Evolutionary conservation across 2,113 vertebrate species (phyloP), one percentile per base, ranked within the genome.

Genomic region (Calidris pugnax): DNA sequence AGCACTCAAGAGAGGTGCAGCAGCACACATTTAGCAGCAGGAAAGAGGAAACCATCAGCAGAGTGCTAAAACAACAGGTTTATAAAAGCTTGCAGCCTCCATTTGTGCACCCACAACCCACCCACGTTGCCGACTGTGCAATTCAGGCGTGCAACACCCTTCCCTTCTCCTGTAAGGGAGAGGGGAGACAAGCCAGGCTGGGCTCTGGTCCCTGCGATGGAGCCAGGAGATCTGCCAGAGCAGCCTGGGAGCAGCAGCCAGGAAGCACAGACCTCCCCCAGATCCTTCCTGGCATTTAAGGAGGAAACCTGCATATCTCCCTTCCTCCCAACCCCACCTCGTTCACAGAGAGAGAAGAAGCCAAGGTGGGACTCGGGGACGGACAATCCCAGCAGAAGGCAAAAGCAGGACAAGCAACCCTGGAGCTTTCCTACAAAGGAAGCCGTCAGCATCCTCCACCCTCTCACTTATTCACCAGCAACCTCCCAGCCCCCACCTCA

Each of bases 401-500:
- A 35, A 63, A 87, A 62, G 59, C 45, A 77, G 11, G 45, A 89
- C 48, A 1, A 57, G 47, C 48, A 90, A 41, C 26, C 69, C 80
- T 8, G 39, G 26, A 89, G 88, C 64, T 55, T 87, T 95, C 60
- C 76, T 33, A 12, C 80, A 9, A n/a, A 89, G 59, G 73, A 85
- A 95, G 39, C 39, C 67, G 83, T 92, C 75, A 93, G 90, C 71
- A 91, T 77, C 56, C 68, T 92, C 33, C 81, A 89, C 51, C 3
- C 66, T 94, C 89, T 78, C 91, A 96, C 64, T 94, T 84, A 81
- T 78, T 90, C 73, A 93, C 74, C 87, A 89, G 60, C 94, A 95
- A 87, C 56, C 43, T 92, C 50, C 75, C 79, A 15, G 0, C 90
- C 66, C 55, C 68, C 89, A 84, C 7, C 33, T 39, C 2, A 2